These are phyloP conservation scores for Chaetodon trifascialis DNA, from an alignment of 2,113 vertebrate species.

Conservation along the genomic window DNA sequence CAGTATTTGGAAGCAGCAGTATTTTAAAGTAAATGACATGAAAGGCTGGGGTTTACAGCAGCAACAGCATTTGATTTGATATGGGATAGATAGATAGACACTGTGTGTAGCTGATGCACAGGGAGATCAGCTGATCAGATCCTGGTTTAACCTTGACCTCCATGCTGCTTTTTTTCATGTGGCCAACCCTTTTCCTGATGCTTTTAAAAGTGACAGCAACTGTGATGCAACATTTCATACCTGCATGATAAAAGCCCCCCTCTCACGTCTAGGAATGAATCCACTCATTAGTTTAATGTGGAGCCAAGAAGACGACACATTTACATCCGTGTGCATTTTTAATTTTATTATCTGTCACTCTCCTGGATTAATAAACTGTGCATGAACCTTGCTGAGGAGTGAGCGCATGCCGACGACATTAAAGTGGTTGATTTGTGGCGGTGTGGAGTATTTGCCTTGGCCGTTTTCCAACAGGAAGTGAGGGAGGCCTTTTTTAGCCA, in stretches of 20 bases:
- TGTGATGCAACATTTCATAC: background rate
- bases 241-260: background rate
- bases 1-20: background rate
- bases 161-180: background rate
- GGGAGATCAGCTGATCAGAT: constrained; percentile 12
- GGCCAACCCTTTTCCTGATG: background rate
- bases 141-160: background rate
- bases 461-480: constrained; percentile 43
- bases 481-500: background rate
- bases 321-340: background rate
- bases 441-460: constrained; percentile 27
- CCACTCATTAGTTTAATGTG: constrained; percentile 9
- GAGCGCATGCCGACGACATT: background rate
- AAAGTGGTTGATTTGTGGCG: constrained; percentile 4
- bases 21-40: background rate
- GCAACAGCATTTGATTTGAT: background rate
- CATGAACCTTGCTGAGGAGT: background rate
- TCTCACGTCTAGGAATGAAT: constrained; percentile 14
- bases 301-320: background rate
- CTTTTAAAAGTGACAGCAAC: background rate
- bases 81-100: background rate
- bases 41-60: background rate
- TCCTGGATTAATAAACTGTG: constrained; percentile 2
- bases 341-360: constrained; percentile 5
- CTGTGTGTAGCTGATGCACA: background rate